Conservation (phyloP, 2,888 invertebrate species). For the Myopa tessellatipennis region DNA sequence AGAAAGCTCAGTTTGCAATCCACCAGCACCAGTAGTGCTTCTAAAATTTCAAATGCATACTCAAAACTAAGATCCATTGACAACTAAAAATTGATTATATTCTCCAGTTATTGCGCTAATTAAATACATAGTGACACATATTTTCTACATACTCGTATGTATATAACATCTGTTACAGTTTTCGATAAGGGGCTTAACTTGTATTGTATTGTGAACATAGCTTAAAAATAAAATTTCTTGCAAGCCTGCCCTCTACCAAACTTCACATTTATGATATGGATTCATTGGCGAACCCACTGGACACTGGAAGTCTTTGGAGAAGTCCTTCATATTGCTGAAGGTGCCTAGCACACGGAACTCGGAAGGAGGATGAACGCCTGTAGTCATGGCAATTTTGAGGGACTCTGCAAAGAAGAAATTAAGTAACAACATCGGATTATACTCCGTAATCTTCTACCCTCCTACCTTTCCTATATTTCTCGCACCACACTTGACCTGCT, state of each 20-base stretch:
- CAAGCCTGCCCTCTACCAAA: slow-evolving; percentile 75
- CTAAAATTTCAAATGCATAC: no score
- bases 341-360: slow-evolving; percentile 91
- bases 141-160: no score
- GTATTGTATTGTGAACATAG: no score
- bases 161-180: no score
- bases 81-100: no score
- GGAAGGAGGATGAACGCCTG: slow-evolving; percentile 82
- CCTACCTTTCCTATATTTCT: slow-evolving; percentile 20
- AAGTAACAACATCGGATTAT: neutral
- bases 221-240: no score
- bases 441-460: neutral
- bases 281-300: slow-evolving; percentile 91
- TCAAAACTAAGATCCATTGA: no score
- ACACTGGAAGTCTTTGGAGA: slow-evolving; percentile 88
- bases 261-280: slow-evolving; percentile 88
- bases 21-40: no score
- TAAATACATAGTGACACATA: no score
- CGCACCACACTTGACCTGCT: slow-evolving; percentile 54
- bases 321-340: slow-evolving; percentile 92
- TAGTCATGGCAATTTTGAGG: slow-evolving; percentile 82
- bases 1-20: neutral
- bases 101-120: no score
- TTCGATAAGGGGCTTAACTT: no score
- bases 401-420: slow-evolving; percentile 69